Evolutionary conservation across 1,140 invertebrate species (phyloP).

Genomic region (Ceratina japonica): DNA sequence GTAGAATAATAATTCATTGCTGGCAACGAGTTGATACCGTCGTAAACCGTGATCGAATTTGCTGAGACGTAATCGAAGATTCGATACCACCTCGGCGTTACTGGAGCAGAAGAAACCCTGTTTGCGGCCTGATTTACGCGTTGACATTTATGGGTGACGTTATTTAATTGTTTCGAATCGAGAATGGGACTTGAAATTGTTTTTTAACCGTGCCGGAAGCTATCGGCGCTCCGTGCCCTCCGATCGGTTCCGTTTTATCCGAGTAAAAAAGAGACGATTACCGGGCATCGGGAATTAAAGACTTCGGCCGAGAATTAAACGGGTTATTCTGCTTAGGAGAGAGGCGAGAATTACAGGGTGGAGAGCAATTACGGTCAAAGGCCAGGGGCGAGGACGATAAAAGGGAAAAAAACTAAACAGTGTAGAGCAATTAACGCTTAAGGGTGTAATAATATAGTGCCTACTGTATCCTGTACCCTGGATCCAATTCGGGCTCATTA

Average conservation of each 20-base stretch:
- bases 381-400: not conserved
- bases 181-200: too few relatives aligned
- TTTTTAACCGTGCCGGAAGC: too few relatives aligned
- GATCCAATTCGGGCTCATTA: slow-evolving; percentile 7
- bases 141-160: not conserved
- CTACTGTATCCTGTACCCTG: not conserved
- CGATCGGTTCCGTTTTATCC: too few relatives aligned
- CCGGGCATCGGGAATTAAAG: not conserved
- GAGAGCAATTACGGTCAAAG: not conserved
- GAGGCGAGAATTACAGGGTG: not conserved
- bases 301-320: not conserved
- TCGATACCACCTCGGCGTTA: not conserved
- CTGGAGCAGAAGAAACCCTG: not conserved
- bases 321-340: not conserved
- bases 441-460: not conserved
- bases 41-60: slow-evolving; percentile 29
- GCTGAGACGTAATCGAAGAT: not conserved
- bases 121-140: slow-evolving; percentile 1
- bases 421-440: not conserved
- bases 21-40: not conserved
- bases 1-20: too few relatives aligned
- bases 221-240: too few relatives aligned
- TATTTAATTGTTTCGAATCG: not conserved
- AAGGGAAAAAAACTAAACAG: not conserved
- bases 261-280: too few relatives aligned